Percentiles rank a stretch among this genome's conserved stretches.
Conservation (phyloP, 2,113 vertebrate species). For the Ifrita kowaldi region DNA sequence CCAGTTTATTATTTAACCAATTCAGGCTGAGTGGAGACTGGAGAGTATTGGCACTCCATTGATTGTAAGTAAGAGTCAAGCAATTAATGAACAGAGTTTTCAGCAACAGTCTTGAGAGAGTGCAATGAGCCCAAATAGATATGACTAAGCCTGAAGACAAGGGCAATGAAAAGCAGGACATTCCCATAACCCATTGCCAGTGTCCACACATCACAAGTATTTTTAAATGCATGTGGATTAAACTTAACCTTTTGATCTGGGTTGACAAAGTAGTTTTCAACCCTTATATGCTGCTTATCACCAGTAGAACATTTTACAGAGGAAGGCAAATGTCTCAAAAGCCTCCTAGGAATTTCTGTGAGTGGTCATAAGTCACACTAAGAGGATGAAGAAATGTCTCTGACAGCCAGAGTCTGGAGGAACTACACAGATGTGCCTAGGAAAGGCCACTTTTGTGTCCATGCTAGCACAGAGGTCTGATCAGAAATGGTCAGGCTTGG, state of each 20-base stretch:
- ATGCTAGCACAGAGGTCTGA: not conserved
- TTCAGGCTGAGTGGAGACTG: slow-evolving; percentile 31
- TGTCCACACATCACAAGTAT: not conserved
- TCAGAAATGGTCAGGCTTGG: not conserved
- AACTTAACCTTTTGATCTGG: not conserved
- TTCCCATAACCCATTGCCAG: not conserved
- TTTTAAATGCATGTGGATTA: not conserved
- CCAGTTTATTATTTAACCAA: slow-evolving; percentile 58
- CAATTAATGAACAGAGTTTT: slow-evolving; percentile 62
- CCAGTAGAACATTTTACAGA: not conserved
- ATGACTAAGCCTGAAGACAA: not conserved
- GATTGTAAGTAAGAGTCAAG: slow-evolving; percentile 45
- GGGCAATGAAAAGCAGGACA: not conserved
- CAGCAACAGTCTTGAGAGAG: not conserved
- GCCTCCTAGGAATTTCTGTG: not conserved
- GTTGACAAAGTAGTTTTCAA: not conserved
- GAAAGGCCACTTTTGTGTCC: not conserved
- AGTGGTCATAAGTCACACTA: not conserved
- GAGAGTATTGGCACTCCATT: slow-evolving; percentile 42
- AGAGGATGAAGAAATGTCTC: not conserved
- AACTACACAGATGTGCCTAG: not conserved
- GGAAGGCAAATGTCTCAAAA: not conserved
- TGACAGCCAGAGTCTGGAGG: not conserved
- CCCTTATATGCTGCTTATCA: not conserved
- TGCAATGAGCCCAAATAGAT: not conserved